Base-by-base conservation (phyloP, 2,797 vertebrate species). In the Melanotaenia maccullochi region DNA sequence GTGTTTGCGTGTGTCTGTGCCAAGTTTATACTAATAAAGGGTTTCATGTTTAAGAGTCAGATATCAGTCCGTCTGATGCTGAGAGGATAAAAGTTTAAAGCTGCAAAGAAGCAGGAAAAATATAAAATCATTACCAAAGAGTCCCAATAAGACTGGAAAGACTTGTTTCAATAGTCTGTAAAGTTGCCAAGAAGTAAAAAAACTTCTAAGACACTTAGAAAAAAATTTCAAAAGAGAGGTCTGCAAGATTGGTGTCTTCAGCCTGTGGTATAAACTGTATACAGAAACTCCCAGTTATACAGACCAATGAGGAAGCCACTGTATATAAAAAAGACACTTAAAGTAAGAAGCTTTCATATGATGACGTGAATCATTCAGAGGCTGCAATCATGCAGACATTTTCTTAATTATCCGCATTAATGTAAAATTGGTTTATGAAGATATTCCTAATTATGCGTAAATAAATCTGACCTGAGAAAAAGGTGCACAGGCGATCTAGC, bases 11-110 rank as follows among this genome's bases (percentile, higher is more conserved):
- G 42, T 12, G 18, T 35, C 52, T 64, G 12, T 28, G 59, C 47
- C 38, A 68, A 12, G 61, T 62, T 78, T 58, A 69, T 18, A 67
- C 33, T 49, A 61, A 68, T 24, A 60, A 18, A 25, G n/a, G 14
- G 16, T 30, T 25, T 76, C 64, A 44, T 51, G 52, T 28, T 55
- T 1, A 52, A 73, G 69, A 52, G 25, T 62, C 28, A 65, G 33
- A 28, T 58, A 60, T 71, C 1, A 14, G 16, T 35, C 32, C 20
- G 11, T 33, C 4, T 64, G 58, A 55, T 22, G 5, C 22, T 51
- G 11, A 66, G 13, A 52, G 28, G 51, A 63, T 8, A 9, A 30
- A 40, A 22, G 42, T 51, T 58, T 32, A 56, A 12, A 32, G 55
- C 52, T 59, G n/a, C 16, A 57, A 8, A 51, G 20, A 32, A 61